Conservation (phyloP, 1,140 invertebrate genomes). For the Zaprionus ornatus region DNA sequence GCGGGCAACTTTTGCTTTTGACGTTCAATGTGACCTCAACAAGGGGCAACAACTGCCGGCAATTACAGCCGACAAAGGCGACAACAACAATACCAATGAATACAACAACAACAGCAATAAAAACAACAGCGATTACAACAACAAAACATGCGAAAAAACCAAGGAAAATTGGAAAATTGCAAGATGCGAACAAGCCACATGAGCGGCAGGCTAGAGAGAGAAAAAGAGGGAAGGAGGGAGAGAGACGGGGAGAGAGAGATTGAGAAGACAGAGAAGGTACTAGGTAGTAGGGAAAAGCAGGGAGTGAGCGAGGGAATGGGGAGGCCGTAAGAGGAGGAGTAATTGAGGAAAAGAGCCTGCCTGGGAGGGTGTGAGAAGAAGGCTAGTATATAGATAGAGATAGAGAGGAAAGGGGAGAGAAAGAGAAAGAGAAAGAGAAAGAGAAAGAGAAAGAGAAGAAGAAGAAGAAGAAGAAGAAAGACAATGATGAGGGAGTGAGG, state of each 20-base stretch:
- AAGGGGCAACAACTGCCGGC: conserved; percentile 48
- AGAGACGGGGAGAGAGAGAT: not conserved
- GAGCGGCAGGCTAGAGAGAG: conserved; percentile 5
- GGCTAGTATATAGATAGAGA: no score
- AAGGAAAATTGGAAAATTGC: conserved; percentile 56
- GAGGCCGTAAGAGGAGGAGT: no score
- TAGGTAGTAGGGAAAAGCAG: no score
- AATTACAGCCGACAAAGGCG: conserved; percentile 45
- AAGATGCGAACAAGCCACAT: conserved; percentile 14
- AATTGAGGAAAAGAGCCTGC: no score
- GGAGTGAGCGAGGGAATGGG: no score
- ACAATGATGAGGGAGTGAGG: not conserved
- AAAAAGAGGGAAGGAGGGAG: not conserved
- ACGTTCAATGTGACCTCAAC: conserved; percentile 74
- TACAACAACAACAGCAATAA: conserved; percentile 27
- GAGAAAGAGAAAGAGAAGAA: not conserved
- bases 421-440: no score
- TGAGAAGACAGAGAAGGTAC: not conserved
- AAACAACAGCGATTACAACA: conserved; percentile 1
- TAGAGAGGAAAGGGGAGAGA: no score
- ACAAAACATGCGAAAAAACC: conserved; percentile 34
- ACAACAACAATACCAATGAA: conserved; percentile 24
- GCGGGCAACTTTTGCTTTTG: conserved; percentile 68
- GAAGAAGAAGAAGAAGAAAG: not conserved
- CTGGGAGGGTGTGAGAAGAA: no score